These are phyloP conservation scores for Reinhardtius hippoglossoides DNA, from an alignment of 2,113 vertebrate species.

Conservation along the genomic window DNA sequence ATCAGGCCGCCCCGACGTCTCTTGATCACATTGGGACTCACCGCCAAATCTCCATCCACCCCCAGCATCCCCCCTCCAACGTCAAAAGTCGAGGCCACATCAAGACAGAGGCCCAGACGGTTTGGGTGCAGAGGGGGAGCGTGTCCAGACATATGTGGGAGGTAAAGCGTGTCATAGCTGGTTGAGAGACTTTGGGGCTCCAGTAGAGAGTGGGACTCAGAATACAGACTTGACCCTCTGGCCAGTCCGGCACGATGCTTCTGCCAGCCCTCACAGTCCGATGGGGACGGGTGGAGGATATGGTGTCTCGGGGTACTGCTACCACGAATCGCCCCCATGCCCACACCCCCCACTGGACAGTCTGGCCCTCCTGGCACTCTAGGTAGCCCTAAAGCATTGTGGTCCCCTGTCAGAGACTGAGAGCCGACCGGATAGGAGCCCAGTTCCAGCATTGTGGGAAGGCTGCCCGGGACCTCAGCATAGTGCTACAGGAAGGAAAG, in stretches of 20 bases:
- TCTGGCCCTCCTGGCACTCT: constrained; percentile 23
- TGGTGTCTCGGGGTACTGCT: constrained; percentile 72
- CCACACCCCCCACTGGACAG: constrained; percentile 66
- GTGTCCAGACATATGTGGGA: constrained; percentile 66
- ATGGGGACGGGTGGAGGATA: constrained; percentile 78
- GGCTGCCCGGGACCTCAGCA: constrained; percentile 80
- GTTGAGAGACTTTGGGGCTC: constrained; percentile 82
- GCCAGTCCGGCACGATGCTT: constrained; percentile 83
- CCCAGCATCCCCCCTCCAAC: constrained; percentile 68
- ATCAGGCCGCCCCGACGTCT: constrained; percentile 93
- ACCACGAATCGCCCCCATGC: constrained; percentile 51
- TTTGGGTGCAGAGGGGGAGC: constrained; percentile 58
- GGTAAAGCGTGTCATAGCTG: constrained; percentile 85
- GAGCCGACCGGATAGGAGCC: constrained; percentile 85
- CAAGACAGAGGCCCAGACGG: constrained; percentile 74
- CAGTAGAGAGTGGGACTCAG: constrained; percentile 80
- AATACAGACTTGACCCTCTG: constrained; percentile 73
- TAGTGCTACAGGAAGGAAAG: constrained; percentile 83
- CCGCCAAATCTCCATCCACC: constrained; percentile 79
- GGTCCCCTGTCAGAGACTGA: constrained; percentile 82
- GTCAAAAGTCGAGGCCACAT: constrained; percentile 74
- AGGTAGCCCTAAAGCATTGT: constrained; percentile 64
- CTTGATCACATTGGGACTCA: constrained; percentile 93
- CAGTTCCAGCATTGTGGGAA: constrained; percentile 88
- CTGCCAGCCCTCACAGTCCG: constrained; percentile 88